Evolutionary conservation across 2,888 invertebrate genomes (phyloP), one percentile per base, ranked within the genome.

Genomic region (Chrysopilus asiliformis): DNA sequence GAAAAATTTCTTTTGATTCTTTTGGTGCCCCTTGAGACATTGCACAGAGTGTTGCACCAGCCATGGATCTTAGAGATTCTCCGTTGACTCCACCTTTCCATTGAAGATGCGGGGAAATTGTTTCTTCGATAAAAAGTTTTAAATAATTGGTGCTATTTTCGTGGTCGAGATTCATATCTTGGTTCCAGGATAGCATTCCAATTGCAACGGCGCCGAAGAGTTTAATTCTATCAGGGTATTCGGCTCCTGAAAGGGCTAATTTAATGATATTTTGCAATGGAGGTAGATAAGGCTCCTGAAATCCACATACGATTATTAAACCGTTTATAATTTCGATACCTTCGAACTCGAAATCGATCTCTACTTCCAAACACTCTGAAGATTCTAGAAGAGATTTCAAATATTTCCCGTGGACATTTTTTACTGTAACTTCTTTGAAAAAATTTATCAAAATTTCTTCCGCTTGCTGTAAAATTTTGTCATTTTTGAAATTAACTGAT

Each of bases 1-100:
- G n/a, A n/a, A n/a, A n/a, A n/a, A n/a, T n/a, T n/a, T 14, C n/a
- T 8, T 8, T 10, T 31, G 39, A 38, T 36, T 56, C 57, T 3
- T 47, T 40, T 2, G 41, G 29, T 2, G 59, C 59, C 3, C 58
- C 56, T 33, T 59, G 55, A 0, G 57, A 47, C 32, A 60, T 28
- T 2, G 63, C 51, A 29, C 60, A 63, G 1, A 64, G 36, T 1
- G 56, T 56, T 5, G 61, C 57, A 19, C 52, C 54, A n/a, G 63
- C 64, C 42, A 63, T 44, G 7, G 60, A 55, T 14, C 64, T 53
- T 52, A 63, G 52, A 0, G 57, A 51, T 43, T 63, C 62, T 7
- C 59, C 53, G 38, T 48, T 48, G 3, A 55, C 53, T 9, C 64
- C 64, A 2, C 55, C 57, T 37, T 50, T 53, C 64, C 64, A 64